Conservation (phyloP, 1,140 invertebrate genomes). For the Drosophila seguyi region DNA sequence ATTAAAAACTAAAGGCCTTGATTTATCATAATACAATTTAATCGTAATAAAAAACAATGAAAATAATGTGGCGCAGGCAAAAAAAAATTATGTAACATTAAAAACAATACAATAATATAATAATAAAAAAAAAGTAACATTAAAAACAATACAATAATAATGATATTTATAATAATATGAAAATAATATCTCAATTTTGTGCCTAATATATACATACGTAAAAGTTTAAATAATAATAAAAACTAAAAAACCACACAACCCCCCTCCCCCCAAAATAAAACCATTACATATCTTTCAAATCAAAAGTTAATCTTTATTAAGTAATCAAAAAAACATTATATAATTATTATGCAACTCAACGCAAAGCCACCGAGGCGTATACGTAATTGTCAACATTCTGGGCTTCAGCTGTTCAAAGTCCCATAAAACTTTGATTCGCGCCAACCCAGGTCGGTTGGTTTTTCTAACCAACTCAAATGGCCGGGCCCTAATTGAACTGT, state of each 20-base stretch:
- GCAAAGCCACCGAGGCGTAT: constrained; percentile 16
- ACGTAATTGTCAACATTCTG: constrained; percentile 11
- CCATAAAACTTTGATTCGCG: constrained; percentile 20
- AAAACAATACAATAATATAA: background rate
- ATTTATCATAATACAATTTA: background rate
- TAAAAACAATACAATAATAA: too few species aligned
- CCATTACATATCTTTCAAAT: too few species aligned
- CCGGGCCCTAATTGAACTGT: constrained; percentile 48
- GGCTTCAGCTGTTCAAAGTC: background rate
- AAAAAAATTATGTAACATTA: background rate
- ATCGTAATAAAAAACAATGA: background rate
- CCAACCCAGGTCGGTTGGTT: constrained; percentile 21
- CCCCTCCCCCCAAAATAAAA: too few species aligned
- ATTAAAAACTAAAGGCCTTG: background rate
- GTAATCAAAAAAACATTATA: background rate
- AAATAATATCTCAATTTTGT: background rate
- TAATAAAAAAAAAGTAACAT: too few species aligned
- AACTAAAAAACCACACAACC: too few species aligned
- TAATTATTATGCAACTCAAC: constrained; percentile 12
- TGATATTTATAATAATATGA: too few species aligned
- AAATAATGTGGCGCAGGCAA: too few species aligned
- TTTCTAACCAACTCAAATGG: constrained; percentile 21
- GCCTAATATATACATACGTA: too few species aligned
- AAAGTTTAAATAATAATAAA: background rate
- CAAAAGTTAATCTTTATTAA: too few species aligned